Percentiles rank a stretch among this genome's conserved stretches.
phyloP scores from a whole-genome alignment of 2,113 vertebrate genomes.

The Pygoscelis antarcticus region DNA sequence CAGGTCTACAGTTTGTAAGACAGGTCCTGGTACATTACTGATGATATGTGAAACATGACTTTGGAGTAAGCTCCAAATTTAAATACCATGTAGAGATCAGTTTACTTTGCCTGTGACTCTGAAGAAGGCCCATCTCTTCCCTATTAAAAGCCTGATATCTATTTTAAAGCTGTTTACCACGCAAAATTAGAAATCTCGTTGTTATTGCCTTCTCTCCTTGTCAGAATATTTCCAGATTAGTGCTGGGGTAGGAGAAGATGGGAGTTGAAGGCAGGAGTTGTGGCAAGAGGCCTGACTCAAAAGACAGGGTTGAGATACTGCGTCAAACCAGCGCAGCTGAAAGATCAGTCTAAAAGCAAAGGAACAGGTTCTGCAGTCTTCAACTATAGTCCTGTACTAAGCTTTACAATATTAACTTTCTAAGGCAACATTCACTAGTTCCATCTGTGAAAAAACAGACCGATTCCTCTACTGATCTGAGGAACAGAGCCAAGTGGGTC shows the following conservation, averaged over 20 bases:
- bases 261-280: background rate
- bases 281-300: background rate
- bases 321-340: background rate
- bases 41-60: slow-evolving; percentile 49
- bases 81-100: slow-evolving; percentile 46
- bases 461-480: background rate
- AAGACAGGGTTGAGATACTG: background rate
- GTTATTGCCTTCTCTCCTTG: background rate
- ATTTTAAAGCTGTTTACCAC: slow-evolving; percentile 18
- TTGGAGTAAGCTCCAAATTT: slow-evolving; percentile 2
- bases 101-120: background rate
- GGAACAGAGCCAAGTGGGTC: background rate
- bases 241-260: background rate
- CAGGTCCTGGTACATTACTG: background rate
- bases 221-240: background rate
- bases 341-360: background rate
- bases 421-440: background rate
- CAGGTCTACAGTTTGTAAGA: background rate
- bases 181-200: background rate
- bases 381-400: background rate
- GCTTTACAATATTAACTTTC: background rate
- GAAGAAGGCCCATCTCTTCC: background rate
- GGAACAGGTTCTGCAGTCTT: background rate
- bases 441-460: background rate
- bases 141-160: background rate